phyloP scores from a whole-genome alignment of 2,113 vertebrate genomes.

The Lonchura striata region DNA sequence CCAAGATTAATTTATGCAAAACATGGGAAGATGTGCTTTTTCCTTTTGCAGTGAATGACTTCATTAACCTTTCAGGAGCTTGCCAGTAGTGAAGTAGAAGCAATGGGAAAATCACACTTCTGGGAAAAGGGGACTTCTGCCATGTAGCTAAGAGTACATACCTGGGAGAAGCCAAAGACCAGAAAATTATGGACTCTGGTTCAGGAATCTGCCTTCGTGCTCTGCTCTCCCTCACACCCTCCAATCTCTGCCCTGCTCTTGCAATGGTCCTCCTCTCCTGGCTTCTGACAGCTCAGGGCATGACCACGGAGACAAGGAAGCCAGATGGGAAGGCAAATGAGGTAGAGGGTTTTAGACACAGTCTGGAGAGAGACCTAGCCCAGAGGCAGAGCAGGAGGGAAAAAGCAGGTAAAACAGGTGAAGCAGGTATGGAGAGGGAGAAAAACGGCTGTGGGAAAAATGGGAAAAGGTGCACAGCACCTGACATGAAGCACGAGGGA shows the following conservation, averaged over 20 bases:
- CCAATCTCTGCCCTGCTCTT: neutral
- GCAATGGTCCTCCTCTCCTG: neutral
- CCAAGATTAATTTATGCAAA: constrained; percentile 58
- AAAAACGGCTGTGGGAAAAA: constrained; percentile 6
- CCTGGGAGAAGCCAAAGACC: neutral
- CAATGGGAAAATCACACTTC: neutral
- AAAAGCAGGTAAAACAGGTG: constrained; percentile 49
- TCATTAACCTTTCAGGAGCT: constrained; percentile 58
- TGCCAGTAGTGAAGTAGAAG: neutral
- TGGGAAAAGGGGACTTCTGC: neutral
- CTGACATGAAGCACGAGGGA: accelerated
- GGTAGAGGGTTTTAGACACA: neutral
- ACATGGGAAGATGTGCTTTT: constrained; percentile 51
- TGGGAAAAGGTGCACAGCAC: neutral
- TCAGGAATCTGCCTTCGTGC: neutral
- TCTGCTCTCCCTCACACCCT: neutral
- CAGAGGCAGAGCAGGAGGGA: neutral
- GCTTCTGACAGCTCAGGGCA: neutral
- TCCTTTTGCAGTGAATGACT: constrained; percentile 54
- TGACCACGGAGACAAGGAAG: constrained; percentile 17
- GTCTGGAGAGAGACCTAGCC: constrained; percentile 32
- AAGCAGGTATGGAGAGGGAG: constrained; percentile 12
- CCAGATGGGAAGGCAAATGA: neutral
- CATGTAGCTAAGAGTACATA: neutral
- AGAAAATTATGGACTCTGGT: neutral